These are phyloP conservation scores for Eudemis profundana DNA, from an alignment of 2,888 invertebrate genomes.

Conservation along the genomic window DNA sequence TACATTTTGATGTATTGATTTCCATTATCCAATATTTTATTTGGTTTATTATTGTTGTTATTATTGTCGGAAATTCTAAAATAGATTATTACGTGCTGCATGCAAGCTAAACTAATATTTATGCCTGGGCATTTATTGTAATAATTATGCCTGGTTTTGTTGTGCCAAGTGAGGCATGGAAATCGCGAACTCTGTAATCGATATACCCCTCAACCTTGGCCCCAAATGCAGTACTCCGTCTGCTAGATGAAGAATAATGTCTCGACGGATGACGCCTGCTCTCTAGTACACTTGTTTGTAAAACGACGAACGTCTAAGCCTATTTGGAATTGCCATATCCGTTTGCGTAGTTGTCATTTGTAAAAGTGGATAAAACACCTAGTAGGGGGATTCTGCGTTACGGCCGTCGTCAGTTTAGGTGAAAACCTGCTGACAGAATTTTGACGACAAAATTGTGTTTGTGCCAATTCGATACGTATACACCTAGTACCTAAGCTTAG, in stretches of 20 bases:
- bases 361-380: constrained; percentile 28
- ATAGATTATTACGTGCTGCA: background rate
- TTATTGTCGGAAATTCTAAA: background rate
- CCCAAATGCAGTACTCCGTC: constrained; percentile 71
- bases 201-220: constrained; percentile 74
- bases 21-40: too few relatives aligned
- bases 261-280: constrained; percentile 56
- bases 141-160: constrained; percentile 40
- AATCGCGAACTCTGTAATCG: constrained; percentile 72
- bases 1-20: too few relatives aligned
- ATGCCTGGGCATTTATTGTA: constrained; percentile 5
- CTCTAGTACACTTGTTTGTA: constrained; percentile 60
- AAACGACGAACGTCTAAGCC: constrained; percentile 58
- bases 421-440: too few relatives aligned
- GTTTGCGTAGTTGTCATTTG: constrained; percentile 38
- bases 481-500: too few relatives aligned
- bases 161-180: constrained; percentile 60
- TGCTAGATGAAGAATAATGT: constrained; percentile 73
- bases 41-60: too few relatives aligned
- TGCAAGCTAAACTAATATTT: background rate
- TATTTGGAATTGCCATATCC: constrained; percentile 50
- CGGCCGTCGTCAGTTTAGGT: too few relatives aligned
- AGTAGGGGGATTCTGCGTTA: too few relatives aligned
- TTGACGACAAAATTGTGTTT: too few relatives aligned
- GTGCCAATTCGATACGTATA: too few relatives aligned